Conservation (phyloP, 2,888 invertebrate genomes). For the Lamellibrachia satsuma region DNA sequence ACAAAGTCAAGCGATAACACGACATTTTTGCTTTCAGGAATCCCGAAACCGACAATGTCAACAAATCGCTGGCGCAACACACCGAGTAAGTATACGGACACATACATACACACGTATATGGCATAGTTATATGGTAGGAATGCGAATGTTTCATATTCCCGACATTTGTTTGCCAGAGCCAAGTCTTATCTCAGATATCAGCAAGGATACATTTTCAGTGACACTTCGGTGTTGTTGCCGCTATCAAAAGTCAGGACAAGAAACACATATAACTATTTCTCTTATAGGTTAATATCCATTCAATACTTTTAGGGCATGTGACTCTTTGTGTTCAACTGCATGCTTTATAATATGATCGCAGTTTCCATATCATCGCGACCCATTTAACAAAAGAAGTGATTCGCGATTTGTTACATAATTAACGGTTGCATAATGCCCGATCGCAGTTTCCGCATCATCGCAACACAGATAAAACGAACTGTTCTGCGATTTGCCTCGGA, state of each 20-base stretch:
- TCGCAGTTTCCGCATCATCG: neutral
- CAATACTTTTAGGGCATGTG: neutral
- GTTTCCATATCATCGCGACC: neutral
- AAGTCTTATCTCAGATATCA: neutral
- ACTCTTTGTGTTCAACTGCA: neutral
- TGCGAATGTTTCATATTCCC: neutral
- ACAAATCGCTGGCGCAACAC: neutral
- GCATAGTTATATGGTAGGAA: too few relatives aligned
- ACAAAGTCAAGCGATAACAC: neutral
- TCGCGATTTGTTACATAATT: neutral
- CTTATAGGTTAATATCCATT: neutral
- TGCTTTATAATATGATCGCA: neutral
- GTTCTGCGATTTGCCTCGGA: neutral
- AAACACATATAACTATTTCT: neutral
- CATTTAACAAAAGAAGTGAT: neutral
- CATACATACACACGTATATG: too few relatives aligned
- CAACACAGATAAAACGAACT: neutral
- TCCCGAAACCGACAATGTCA: constrained; percentile 4
- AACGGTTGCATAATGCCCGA: neutral
- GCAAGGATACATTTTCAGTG: neutral
- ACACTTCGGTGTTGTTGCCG: neutral
- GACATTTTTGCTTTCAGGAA: constrained; percentile 10
- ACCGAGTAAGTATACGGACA: neutral
- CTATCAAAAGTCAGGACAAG: neutral
- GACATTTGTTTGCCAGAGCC: neutral